Percentiles rank a stretch among this genome's conserved stretches.
phyloP scores from a whole-genome alignment of 2,797 vertebrate genomes.

The Labeo calbasu region DNA sequence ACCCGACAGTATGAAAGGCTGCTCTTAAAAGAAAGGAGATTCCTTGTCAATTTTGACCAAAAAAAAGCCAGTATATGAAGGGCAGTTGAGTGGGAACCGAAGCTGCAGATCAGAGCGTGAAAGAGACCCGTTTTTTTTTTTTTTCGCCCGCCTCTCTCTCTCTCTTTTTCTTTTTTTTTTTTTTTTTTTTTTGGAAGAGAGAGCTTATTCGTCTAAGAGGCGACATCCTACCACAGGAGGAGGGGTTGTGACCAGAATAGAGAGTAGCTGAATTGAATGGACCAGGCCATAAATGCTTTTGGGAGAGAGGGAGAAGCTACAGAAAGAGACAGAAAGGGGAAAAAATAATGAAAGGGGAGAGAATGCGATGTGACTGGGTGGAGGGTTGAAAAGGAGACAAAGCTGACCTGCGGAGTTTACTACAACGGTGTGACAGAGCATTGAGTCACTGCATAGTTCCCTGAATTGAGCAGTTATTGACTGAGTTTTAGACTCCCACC shows the following conservation, averaged over 20 bases:
- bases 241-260: conserved; percentile 73
- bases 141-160: neutral
- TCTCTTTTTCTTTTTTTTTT: neutral
- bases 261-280: conserved; percentile 69
- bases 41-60: conserved; percentile 58
- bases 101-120: conserved; percentile 64
- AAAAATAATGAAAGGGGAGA: conserved; percentile 18
- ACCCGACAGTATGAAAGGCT: conserved; percentile 63
- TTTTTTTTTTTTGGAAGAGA: conserved; percentile 74
- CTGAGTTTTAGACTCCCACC: conserved; percentile 8
- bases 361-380: conserved; percentile 21
- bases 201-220: conserved; percentile 71
- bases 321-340: conserved; percentile 7
- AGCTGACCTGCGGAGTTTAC: conserved; percentile 41
- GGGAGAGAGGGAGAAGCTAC: conserved; percentile 34
- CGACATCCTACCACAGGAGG: conserved; percentile 70
- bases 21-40: conserved; percentile 56
- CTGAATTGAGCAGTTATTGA: conserved; percentile 33
- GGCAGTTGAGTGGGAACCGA: conserved; percentile 65
- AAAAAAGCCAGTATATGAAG: conserved; percentile 57
- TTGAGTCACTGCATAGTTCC: conserved; percentile 26
- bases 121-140: conserved; percentile 17
- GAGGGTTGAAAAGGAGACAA: conserved; percentile 45
- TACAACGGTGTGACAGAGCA: conserved; percentile 27
- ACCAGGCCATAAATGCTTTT: conserved; percentile 66